phyloP scores from a whole-genome alignment of 2,113 vertebrate genomes.

The Symphodus melops region DNA sequence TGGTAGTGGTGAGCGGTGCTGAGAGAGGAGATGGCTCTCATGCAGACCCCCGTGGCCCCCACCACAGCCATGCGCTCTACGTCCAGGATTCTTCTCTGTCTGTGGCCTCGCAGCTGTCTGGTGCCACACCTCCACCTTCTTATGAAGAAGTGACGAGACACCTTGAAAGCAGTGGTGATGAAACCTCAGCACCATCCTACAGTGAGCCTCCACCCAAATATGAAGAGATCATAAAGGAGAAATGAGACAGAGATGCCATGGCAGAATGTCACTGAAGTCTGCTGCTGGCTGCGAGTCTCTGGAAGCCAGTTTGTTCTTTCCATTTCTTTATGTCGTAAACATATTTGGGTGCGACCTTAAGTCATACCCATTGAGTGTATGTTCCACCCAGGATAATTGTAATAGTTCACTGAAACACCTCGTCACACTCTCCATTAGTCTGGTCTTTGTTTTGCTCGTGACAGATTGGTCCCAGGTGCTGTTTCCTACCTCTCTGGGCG shows the following conservation, averaged over 20 bases:
- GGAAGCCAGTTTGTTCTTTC: neutral
- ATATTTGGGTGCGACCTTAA: neutral
- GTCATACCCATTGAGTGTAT: neutral
- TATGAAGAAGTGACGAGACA: conserved; percentile 92
- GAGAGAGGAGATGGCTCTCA: conserved; percentile 33
- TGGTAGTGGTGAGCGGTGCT: conserved; percentile 58
- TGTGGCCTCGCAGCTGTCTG: conserved; percentile 86
- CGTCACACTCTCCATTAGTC: neutral
- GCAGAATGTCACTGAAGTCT: neutral
- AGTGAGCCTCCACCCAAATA: conserved; percentile 90
- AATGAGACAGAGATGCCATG: conserved; percentile 40
- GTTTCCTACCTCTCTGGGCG: neutral
- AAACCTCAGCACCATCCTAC: conserved; percentile 85
- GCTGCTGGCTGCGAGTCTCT: neutral
- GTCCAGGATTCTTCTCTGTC: conserved; percentile 83
- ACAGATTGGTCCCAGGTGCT: neutral
- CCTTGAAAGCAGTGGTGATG: conserved; percentile 86
- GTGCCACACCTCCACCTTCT: conserved; percentile 89
- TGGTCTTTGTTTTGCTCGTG: neutral
- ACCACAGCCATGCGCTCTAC: conserved; percentile 78
- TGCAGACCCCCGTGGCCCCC: conserved; percentile 42
- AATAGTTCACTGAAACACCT: neutral
- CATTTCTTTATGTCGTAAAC: neutral
- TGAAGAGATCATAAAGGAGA: conserved; percentile 88
- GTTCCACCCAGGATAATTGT: neutral